Percentiles rank a stretch among this genome's conserved stretches.
phyloP scores from a whole-genome alignment of 1,140 invertebrate genomes.

The Lanistes nyassanus region DNA sequence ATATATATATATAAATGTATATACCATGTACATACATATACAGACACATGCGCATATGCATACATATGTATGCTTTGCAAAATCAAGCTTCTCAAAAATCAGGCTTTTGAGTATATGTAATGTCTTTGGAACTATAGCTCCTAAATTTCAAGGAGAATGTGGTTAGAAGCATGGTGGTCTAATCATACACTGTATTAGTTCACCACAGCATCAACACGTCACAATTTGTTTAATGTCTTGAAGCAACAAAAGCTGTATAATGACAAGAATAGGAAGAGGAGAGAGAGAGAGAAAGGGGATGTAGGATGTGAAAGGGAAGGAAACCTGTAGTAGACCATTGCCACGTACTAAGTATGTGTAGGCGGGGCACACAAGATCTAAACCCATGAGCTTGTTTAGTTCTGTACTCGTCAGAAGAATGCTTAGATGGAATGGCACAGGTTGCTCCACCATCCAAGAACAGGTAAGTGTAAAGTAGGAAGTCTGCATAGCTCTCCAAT shows the following conservation, averaged over 20 bases:
- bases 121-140: background rate
- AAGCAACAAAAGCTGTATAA: background rate
- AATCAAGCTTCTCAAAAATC: background rate
- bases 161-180: no score
- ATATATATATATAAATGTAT: no score
- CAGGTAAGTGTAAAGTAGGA: background rate
- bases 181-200: background rate
- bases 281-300: background rate
- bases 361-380: no score
- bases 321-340: background rate
- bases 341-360: background rate
- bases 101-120: background rate
- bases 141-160: background rate
- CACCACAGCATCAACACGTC: background rate
- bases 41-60: slow-evolving; percentile 1
- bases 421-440: background rate
- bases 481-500: background rate
- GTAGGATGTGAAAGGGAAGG: background rate
- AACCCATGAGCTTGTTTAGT: background rate
- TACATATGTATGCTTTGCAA: background rate
- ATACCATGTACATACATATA: background rate
- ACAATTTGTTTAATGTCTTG: no score
- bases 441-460: background rate
- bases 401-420: background rate
- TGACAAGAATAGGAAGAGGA: background rate